Percentiles rank a stretch among this genome's conserved stretches.
These are phyloP conservation scores for Salticus scenicus DNA, from an alignment of 2,888 invertebrate species.

Conservation along the genomic window DNA sequence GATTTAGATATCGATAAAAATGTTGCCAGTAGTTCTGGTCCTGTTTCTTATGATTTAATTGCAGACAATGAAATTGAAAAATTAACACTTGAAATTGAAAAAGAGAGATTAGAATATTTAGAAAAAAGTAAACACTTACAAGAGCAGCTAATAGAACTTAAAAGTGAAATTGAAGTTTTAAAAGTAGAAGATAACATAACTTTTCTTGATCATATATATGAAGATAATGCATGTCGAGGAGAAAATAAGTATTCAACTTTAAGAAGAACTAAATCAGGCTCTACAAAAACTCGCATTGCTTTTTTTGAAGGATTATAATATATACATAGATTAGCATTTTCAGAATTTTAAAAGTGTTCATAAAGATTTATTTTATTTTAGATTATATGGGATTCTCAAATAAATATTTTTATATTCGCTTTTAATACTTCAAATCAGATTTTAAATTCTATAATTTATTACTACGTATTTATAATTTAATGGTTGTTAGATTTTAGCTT, in stretches of 20 bases:
- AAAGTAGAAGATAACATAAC: slow-evolving; percentile 92
- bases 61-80: slow-evolving; percentile 91
- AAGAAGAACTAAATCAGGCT: slow-evolving; percentile 92
- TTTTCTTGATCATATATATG: slow-evolving; percentile 89
- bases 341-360: no score
- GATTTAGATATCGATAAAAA: slow-evolving; percentile 48
- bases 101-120: slow-evolving; percentile 92
- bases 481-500: no score
- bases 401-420: no score
- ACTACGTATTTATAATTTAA: no score
- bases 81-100: slow-evolving; percentile 93
- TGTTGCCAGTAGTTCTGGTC: slow-evolving; percentile 30
- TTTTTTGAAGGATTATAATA: slow-evolving; percentile 93
- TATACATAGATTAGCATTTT: no score
- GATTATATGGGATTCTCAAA: no score
- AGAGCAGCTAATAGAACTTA: slow-evolving; percentile 90
- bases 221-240: slow-evolving; percentile 90
- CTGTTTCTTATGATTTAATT: slow-evolving; percentile 80
- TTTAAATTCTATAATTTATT: no score
- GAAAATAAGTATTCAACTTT: slow-evolving; percentile 97
- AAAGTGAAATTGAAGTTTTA: slow-evolving; percentile 94
- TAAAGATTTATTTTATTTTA: no score
- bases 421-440: no score
- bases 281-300: slow-evolving; percentile 93
- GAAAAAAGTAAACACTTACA: slow-evolving; percentile 96